A percentile compares a stretch with the other conserved stretches of the same genome.
phyloP scores from a whole-genome alignment of 2,888 invertebrate species.

The Microctonus brassicae region DNA sequence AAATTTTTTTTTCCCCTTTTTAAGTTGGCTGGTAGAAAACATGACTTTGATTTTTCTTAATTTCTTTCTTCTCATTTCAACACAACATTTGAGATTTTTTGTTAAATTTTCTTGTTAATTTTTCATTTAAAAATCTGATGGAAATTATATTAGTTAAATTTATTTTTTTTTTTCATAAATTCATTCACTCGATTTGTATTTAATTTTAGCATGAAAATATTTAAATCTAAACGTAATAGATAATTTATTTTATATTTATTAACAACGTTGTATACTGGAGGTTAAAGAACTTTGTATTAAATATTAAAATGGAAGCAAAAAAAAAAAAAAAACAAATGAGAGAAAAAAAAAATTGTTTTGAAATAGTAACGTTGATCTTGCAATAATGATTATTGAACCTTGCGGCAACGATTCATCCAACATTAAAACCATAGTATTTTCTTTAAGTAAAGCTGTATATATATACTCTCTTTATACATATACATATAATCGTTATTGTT shows the following conservation, averaged over 20 bases:
- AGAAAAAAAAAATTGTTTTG: background rate
- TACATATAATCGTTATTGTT: background rate
- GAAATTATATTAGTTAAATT: too few species aligned
- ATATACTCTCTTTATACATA: background rate
- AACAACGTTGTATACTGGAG: too few species aligned
- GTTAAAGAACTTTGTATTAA: background rate
- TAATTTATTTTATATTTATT: too few species aligned
- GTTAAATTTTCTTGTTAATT: too few species aligned
- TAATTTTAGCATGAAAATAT: too few species aligned
- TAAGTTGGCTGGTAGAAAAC: too few species aligned
- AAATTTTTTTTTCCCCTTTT: background rate
- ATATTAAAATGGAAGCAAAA: too few species aligned
- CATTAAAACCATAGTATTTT: background rate
- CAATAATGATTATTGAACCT: conserved; percentile 3
- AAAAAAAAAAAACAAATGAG: background rate
- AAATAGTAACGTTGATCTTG: background rate
- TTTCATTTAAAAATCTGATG: background rate
- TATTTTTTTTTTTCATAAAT: too few species aligned
- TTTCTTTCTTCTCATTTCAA: background rate
- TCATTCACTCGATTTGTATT: too few species aligned
- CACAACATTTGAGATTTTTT: too few species aligned
- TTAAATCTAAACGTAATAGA: too few species aligned
- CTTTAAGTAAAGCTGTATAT: background rate
- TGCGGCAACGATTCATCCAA: conserved; percentile 1
- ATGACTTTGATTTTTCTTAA: conserved; percentile 13